These are phyloP conservation scores for Muschampia plurimacula DNA, from an alignment of 2,888 invertebrate species.

Conservation along the genomic window DNA sequence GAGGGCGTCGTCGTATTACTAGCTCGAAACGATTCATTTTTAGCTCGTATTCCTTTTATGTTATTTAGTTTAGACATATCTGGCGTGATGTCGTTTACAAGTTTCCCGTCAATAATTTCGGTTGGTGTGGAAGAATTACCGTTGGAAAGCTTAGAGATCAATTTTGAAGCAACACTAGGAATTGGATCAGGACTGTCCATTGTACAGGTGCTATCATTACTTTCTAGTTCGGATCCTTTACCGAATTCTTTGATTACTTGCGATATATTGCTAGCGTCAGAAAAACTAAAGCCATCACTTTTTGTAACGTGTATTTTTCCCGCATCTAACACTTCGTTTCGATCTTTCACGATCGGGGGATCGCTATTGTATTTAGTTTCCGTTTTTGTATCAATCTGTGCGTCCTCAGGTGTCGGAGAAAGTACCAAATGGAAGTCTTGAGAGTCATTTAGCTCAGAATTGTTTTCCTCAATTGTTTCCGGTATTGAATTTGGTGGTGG, in stretches of 20 bases:
- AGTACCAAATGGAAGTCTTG: constrained; percentile 73
- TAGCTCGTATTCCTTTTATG: constrained; percentile 63
- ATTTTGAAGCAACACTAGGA: constrained; percentile 70
- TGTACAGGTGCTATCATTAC: constrained; percentile 74
- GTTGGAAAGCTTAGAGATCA: constrained; percentile 79
- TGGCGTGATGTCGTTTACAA: constrained; percentile 71
- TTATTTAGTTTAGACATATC: constrained; percentile 67
- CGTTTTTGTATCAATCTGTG: constrained; percentile 49
- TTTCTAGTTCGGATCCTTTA: constrained; percentile 73
- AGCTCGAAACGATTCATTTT: constrained; percentile 71
- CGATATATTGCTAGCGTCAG: constrained; percentile 61
- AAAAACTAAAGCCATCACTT: constrained; percentile 68
- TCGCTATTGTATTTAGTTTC: constrained; percentile 61
- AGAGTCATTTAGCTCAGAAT: constrained; percentile 70
- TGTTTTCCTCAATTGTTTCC: constrained; percentile 66
- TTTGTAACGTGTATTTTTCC: constrained; percentile 59
- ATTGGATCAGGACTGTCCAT: constrained; percentile 72
- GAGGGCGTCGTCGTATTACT: constrained; percentile 79
- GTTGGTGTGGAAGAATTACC: constrained; percentile 79
- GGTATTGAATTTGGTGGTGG: constrained; percentile 56
- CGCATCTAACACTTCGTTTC: constrained; percentile 59
- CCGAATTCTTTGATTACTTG: constrained; percentile 58
- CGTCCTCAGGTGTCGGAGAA: constrained; percentile 64
- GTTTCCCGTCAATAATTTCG: constrained; percentile 57
- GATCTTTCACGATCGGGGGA: constrained; percentile 62